Conservation (phyloP, 2,888 invertebrate genomes). For the Pachliopta kotzebuea region DNA sequence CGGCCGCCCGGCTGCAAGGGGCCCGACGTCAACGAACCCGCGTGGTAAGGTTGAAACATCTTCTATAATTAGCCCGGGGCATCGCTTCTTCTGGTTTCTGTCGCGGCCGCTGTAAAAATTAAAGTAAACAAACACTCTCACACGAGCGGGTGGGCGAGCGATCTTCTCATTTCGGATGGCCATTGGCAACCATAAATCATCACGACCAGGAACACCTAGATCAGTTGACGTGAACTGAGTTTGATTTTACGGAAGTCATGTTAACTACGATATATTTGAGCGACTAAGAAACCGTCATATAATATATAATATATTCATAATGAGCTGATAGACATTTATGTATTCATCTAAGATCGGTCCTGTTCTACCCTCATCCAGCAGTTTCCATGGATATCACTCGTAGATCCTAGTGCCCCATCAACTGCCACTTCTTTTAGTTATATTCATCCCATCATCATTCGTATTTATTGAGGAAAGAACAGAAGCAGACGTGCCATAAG, state of each 20-base stretch:
- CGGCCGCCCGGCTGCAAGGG: not conserved
- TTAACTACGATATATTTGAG: no score
- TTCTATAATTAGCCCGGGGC: constrained; percentile 64
- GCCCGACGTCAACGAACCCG: constrained; percentile 69
- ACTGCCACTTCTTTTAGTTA: no score
- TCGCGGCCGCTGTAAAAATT: constrained; percentile 78
- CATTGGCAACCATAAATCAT: constrained; percentile 32
- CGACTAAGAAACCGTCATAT: no score
- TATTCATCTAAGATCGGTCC: no score
- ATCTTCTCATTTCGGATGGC: constrained; percentile 43
- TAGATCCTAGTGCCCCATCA: no score
- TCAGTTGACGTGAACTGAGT: constrained; percentile 35
- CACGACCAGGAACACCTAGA: constrained; percentile 30
- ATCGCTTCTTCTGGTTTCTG: constrained; percentile 75
- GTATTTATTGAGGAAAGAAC: no score
- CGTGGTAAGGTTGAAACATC: constrained; percentile 64
- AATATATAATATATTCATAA: no score
- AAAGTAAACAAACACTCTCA: constrained; percentile 74
- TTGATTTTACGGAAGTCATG: constrained; percentile 46
- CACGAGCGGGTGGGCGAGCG: constrained; percentile 72
- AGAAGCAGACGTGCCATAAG: no score
- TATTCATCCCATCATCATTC: no score
- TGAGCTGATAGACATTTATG: no score
- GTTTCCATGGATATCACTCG: no score
- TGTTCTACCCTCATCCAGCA: no score